phyloP scores from a whole-genome alignment of 1,140 invertebrate species.

The Trypoxylus dichotomus region DNA sequence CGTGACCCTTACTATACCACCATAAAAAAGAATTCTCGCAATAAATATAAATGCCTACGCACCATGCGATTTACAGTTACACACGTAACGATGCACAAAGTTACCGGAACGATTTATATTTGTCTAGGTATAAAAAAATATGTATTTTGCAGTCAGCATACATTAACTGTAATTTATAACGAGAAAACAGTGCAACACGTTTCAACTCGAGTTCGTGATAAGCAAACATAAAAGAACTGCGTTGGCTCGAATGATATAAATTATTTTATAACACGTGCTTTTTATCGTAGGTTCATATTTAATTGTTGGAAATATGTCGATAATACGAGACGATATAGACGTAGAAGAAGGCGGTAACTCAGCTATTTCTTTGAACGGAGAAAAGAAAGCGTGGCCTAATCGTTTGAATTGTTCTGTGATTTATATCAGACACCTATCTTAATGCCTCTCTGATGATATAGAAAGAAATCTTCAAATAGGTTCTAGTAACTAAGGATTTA shows the following conservation, averaged over 20 bases:
- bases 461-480: too few relatives aligned
- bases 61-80: background rate
- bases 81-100: background rate
- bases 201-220: background rate
- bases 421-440: too few relatives aligned
- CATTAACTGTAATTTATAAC: background rate
- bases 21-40: background rate
- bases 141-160: background rate
- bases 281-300: background rate
- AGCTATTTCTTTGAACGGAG: background rate
- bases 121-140: background rate
- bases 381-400: background rate
- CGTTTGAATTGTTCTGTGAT: background rate
- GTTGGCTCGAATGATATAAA: background rate
- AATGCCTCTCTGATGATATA: too few relatives aligned
- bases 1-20: background rate
- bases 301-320: background rate
- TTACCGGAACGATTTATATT: background rate
- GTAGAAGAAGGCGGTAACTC: background rate
- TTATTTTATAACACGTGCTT: background rate
- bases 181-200: background rate
- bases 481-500: too few relatives aligned
- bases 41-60: conserved; percentile 11
- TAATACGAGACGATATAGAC: background rate
- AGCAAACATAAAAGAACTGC: background rate